A percentile compares a stretch with the other conserved stretches of the same genome.
These are phyloP conservation scores for Xenops minutus DNA, from an alignment of 2,797 vertebrate species.

Conservation along the genomic window DNA sequence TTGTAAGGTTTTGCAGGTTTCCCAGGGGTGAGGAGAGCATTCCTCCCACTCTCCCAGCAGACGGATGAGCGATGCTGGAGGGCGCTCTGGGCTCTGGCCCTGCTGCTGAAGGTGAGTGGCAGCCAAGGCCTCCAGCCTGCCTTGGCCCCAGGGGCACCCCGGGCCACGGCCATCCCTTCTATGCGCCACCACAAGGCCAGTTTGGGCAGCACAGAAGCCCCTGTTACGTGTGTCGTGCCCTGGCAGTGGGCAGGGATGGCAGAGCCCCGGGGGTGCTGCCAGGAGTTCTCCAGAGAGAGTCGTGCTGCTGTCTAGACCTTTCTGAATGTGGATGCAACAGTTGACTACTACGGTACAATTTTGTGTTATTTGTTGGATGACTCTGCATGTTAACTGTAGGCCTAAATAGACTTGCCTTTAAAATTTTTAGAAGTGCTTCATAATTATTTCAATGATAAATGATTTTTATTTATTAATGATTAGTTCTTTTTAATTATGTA, in stretches of 20 bases:
- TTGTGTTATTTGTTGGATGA: constrained; percentile 95
- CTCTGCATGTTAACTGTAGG: constrained; percentile 96
- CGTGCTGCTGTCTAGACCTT: constrained; percentile 84
- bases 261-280: constrained; percentile 25
- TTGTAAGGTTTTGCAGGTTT: constrained; percentile 60
- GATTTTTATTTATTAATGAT: constrained; percentile 68
- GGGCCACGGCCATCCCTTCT: fast-evolving
- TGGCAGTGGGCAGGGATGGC: not conserved
- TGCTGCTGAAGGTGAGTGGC: not conserved
- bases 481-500: constrained; percentile 65
- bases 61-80: not conserved
- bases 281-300: constrained; percentile 64
- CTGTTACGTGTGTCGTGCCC: not conserved
- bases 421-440: constrained; percentile 78
- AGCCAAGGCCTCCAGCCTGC: not conserved
- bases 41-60: not conserved
- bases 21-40: constrained; percentile 28
- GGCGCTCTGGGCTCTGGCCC: not conserved
- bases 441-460: constrained; percentile 70
- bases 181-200: not conserved
- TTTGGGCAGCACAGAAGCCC: not conserved
- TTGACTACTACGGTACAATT: constrained; percentile 87
- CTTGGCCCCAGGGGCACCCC: not conserved
- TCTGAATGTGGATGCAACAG: constrained; percentile 86
- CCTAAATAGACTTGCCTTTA: constrained; percentile 93